Percentiles rank a stretch among this genome's conserved stretches.
These are phyloP conservation scores for Laspeyria flexula DNA, from an alignment of 2,888 invertebrate species.

Conservation along the genomic window DNA sequence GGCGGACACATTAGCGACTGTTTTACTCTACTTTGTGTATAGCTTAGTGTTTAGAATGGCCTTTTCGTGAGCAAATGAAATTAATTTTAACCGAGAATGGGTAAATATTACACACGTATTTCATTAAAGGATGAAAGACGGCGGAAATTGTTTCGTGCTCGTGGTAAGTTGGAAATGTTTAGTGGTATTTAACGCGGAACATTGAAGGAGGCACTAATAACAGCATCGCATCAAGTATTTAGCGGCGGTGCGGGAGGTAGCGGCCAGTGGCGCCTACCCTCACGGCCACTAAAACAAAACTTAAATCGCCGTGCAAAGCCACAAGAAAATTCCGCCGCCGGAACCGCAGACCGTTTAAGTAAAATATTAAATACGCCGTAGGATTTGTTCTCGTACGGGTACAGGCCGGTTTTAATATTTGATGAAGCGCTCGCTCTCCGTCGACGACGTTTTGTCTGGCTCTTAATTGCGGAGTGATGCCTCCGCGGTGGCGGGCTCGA, in stretches of 20 bases:
- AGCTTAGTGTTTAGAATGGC: slow-evolving; percentile 48
- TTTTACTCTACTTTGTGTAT: slow-evolving; percentile 47
- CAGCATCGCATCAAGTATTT: slow-evolving; percentile 67
- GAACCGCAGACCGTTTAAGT: slow-evolving; percentile 78
- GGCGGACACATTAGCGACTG: slow-evolving; percentile 54
- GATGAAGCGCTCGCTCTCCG: slow-evolving; percentile 65
- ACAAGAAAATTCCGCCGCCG: slow-evolving; percentile 70
- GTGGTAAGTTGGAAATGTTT: slow-evolving; percentile 20
- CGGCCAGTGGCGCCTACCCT: slow-evolving; percentile 52
- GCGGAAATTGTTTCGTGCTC: slow-evolving; percentile 19
- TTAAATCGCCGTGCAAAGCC: slow-evolving; percentile 67
- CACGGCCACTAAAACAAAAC: slow-evolving; percentile 70
- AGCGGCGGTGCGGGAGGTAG: slow-evolving; percentile 53
- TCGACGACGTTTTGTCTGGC: slow-evolving; percentile 73
- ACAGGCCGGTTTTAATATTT: slow-evolving; percentile 74
- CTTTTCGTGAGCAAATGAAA: slow-evolving; percentile 49
- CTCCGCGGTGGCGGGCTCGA: slow-evolving; percentile 48
- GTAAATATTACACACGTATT: slow-evolving; percentile 33
- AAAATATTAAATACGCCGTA: slow-evolving; percentile 80
- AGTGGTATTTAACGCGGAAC: slow-evolving; percentile 31
- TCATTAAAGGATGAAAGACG: slow-evolving; percentile 33
- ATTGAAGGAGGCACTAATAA: slow-evolving; percentile 51
- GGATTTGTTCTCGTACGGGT: slow-evolving; percentile 70
- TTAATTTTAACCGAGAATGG: slow-evolving; percentile 40
- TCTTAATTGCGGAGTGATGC: slow-evolving; percentile 75